These are phyloP conservation scores for Nephrotoma appendiculata DNA, from an alignment of 2,888 invertebrate species.

Conservation along the genomic window DNA sequence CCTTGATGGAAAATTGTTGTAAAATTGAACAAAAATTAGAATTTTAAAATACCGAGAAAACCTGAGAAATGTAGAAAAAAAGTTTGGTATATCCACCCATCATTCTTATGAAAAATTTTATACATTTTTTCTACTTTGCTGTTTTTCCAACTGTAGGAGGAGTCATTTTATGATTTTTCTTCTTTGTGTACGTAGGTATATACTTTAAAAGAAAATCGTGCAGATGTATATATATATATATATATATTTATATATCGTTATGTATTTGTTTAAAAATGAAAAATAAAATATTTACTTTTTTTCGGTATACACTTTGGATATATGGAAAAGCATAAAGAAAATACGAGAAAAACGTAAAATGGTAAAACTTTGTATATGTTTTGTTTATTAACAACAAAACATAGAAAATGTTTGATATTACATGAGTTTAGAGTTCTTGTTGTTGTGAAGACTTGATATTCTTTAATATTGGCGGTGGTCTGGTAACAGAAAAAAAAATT, in stretches of 20 bases:
- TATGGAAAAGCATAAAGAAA: background rate
- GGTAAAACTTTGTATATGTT: background rate
- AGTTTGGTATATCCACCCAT: background rate
- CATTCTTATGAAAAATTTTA: background rate
- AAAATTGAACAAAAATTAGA: background rate
- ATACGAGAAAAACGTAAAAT: background rate
- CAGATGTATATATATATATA: background rate
- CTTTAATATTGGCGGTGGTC: background rate
- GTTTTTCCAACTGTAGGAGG: background rate
- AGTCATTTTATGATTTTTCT: background rate
- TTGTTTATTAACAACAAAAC: background rate
- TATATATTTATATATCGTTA: too few relatives aligned
- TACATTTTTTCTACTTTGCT: background rate
- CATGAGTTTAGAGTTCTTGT: background rate
- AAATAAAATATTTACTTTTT: background rate
- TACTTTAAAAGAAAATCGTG: background rate
- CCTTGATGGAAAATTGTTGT: background rate
- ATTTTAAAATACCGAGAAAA: background rate
- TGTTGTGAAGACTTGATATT: background rate
- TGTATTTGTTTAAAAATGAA: background rate
- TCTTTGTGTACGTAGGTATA: background rate
- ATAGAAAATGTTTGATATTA: background rate
- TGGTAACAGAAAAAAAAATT: background rate
- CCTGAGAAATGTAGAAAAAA: background rate
- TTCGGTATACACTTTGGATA: background rate